Evolutionary conservation across 2,888 invertebrate genomes (phyloP).

Genomic region (Axea sp.): DNA sequence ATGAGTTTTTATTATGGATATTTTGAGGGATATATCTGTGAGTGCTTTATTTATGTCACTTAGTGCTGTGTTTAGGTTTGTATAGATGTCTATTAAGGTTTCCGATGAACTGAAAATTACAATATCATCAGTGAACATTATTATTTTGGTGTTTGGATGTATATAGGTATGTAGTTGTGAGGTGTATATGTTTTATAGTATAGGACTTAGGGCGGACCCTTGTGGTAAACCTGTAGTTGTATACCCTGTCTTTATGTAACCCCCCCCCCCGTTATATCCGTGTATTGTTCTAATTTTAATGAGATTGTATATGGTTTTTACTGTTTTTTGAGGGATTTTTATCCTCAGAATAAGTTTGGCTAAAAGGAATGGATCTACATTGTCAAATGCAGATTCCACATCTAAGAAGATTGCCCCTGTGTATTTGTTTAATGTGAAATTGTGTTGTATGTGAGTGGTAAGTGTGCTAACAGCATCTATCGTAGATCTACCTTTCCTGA

Average conservation of each 20-base stretch:
- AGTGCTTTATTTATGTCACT: too few species aligned
- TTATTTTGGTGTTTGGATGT: too few species aligned
- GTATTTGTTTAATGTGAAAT: neutral
- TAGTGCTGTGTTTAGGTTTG: neutral
- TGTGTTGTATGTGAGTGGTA: neutral
- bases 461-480: neutral
- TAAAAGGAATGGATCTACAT: slow-evolving; percentile 5
- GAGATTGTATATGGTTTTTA: neutral
- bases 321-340: too few species aligned
- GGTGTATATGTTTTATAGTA: too few species aligned
- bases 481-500: slow-evolving; percentile 5
- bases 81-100: neutral
- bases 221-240: too few species aligned
- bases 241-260: too few species aligned
- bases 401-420: slow-evolving; percentile 6
- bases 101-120: neutral
- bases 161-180: too few species aligned
- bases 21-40: neutral
- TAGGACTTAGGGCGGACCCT: slow-evolving; percentile 1
- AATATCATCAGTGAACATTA: slow-evolving; percentile 18
- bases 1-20: too few species aligned
- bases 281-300: neutral
- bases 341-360: neutral
- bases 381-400: slow-evolving; percentile 18
- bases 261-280: too few species aligned